These are phyloP conservation scores for Desmophyllum pertusum DNA, from an alignment of 92 coral and sea anemone species.

Conservation along the genomic window DNA sequence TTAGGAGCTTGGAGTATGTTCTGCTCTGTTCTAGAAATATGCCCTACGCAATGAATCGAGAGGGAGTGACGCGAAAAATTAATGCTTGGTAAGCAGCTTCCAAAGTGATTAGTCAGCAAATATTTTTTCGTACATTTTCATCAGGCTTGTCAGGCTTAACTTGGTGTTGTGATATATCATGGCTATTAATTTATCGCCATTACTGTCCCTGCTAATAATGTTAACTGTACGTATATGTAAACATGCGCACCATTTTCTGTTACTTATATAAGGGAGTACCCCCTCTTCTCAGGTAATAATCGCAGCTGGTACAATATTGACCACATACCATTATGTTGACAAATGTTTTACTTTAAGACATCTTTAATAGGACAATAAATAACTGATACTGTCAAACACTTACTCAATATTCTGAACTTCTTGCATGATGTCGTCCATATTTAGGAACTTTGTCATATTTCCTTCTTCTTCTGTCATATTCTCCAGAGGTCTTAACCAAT, in stretches of 20 bases:
- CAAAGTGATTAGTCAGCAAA: neutral
- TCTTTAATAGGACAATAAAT: too few relatives aligned
- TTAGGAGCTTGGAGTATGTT: too few relatives aligned
- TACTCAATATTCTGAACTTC: constrained; percentile 27
- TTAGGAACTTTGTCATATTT: constrained; percentile 13
- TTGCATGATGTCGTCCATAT: constrained; percentile 20
- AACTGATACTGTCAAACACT: neutral
- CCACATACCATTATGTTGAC: too few relatives aligned
- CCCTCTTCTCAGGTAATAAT: too few relatives aligned
- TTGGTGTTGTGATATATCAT: constrained; percentile 1
- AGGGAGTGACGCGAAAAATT: neutral
- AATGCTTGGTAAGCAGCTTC: neutral
- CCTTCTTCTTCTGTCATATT: constrained; percentile 2
- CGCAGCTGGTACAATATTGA: too few relatives aligned
- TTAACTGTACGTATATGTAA: neutral
- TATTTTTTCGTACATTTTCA: neutral
- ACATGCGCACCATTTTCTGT: too few relatives aligned
- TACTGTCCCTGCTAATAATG: neutral
- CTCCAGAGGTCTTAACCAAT: constrained; percentile 17
- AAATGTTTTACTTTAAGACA: too few relatives aligned
- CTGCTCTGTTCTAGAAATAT: too few relatives aligned
- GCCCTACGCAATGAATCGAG: too few relatives aligned
- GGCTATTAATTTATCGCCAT: neutral
- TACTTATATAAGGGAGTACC: too few relatives aligned
- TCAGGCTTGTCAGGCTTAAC: too few relatives aligned